Evolutionary conservation across 2,113 vertebrate genomes (phyloP), one percentile per base, ranked within the genome.

Genomic region (Triplophysa tibetana): DNA sequence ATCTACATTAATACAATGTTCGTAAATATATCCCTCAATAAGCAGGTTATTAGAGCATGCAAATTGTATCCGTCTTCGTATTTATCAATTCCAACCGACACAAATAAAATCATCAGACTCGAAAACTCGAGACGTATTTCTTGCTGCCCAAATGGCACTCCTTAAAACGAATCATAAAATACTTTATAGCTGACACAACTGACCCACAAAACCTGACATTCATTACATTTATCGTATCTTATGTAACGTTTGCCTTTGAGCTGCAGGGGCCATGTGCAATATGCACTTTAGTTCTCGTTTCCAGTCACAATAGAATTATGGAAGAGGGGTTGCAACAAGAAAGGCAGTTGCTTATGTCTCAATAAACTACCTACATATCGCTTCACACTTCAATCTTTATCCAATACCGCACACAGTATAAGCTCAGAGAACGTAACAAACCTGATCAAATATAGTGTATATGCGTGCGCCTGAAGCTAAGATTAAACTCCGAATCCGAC

Each of bases 151-250:
- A 3, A 41, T 69, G 54, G 73, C 38, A 67, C 56, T 70, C 75
- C 75, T 54, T 43, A 14, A 79, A 58, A 82, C n/a, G 67, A 65
- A 63, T 23, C 52, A 75, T 79, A 62, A 74, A 75, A 76, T 65
- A 54, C 54, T 62, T 69, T 67, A 64, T 69, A 50, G 70, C 29
- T 61, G 62, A 73, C 33, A 78, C 52, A 61, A 80, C 14, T 65
- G 64, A 24, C n/a, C 78, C 10, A 58, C 75, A 81, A 69, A 69
- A 68, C 60, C 64, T 16, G 41, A 14, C 38, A 54, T 65, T 65
- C 62, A 41, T 23, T 21, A 26, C 79, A 75, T 68, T 81, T 75
- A 63, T 80, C 26, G 67, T 50, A 56, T 45, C 63, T 67, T 75
- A 75, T 67, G 64, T 64, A 73, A 80, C 33, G 56, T 11, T 67